Conservation (phyloP, 2,113 vertebrate species). For the Lepus europaeus region DNA sequence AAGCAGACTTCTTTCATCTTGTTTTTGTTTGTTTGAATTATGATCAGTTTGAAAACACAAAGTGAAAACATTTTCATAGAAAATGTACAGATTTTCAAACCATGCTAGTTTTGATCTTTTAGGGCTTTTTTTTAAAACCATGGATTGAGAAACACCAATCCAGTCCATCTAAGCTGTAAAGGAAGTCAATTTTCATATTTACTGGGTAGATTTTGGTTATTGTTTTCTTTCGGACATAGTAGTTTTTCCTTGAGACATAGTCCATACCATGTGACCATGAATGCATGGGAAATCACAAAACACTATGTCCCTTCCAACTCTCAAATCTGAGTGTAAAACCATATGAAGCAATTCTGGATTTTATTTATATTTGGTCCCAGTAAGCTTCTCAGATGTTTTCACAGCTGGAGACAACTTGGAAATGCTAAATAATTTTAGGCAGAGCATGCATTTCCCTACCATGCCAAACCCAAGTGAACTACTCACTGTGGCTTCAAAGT, state of each 20-base stretch:
- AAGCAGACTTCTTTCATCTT: too few relatives aligned
- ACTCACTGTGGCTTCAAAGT: not conserved
- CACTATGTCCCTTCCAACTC: not conserved
- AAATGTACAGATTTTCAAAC: not conserved
- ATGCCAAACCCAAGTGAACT: not conserved
- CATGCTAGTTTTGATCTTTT: not conserved
- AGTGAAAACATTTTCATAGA: not conserved
- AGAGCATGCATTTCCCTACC: not conserved
- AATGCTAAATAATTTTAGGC: not conserved
- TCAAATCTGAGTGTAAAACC: not conserved
- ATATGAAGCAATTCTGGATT: not conserved
- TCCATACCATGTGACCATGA: not conserved
- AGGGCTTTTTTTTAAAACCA: not conserved
- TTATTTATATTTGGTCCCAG: slow-evolving; percentile 17
- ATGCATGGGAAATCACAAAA: not conserved
- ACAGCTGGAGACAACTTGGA: not conserved
- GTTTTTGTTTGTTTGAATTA: not conserved
- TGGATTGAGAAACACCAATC: not conserved
- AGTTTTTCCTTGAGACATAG: not conserved
- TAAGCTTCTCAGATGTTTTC: not conserved
- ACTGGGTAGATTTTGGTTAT: not conserved
- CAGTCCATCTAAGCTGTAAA: not conserved
- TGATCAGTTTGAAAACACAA: not conserved
- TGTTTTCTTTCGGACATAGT: slow-evolving; percentile 1
- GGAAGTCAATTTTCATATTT: not conserved